phyloP scores from a whole-genome alignment of 2,113 vertebrate species.

The Phasianus colchicus region DNA sequence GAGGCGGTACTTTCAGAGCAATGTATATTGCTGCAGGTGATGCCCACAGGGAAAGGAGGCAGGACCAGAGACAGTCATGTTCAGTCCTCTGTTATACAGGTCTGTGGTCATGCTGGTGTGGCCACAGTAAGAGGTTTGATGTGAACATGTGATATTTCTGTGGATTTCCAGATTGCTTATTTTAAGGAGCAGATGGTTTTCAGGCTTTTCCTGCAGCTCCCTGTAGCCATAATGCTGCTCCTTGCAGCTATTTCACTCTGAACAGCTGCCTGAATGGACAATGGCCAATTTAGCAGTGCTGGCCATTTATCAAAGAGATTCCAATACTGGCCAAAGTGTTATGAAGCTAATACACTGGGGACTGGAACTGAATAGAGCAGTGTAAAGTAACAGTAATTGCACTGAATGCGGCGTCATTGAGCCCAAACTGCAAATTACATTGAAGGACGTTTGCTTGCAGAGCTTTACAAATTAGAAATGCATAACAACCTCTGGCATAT shows the following conservation, averaged over 20 bases:
- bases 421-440: background rate
- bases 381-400: background rate
- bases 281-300: background rate
- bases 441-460: background rate
- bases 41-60: background rate
- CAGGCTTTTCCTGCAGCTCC: background rate
- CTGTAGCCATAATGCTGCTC: background rate
- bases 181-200: constrained; percentile 31
- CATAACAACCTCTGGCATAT: background rate
- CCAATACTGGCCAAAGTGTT: background rate
- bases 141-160: background rate
- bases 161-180: background rate
- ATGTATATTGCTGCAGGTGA: background rate
- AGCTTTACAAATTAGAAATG: background rate
- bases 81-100: background rate
- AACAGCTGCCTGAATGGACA: constrained; percentile 43
- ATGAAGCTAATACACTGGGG: background rate
- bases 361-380: background rate
- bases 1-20: too few relatives aligned
- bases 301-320: background rate
- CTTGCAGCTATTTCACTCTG: background rate
- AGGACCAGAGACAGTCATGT: background rate
- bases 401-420: background rate
- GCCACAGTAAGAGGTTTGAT: background rate
- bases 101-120: background rate